Evolutionary conservation across 2,888 invertebrate species (phyloP), one percentile per base, ranked within the genome.

Genomic region (Drepanosiphum platanoidis): DNA sequence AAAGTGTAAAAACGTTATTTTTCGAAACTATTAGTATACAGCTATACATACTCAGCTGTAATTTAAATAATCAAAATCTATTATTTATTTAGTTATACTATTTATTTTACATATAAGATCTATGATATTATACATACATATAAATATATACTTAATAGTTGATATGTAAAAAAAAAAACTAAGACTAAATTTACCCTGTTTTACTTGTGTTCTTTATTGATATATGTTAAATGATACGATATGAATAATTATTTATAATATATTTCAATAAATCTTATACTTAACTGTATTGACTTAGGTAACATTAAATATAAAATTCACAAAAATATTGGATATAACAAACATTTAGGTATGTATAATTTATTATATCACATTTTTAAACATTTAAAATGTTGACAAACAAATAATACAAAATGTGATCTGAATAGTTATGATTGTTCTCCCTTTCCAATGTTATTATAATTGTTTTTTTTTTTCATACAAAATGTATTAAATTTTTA

Each of bases 311-410:
- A 64, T 27, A 64, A 8, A 64, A 64, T 64, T 64, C 27, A 64
- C 11, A 11, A n/a, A 30, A 27, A 27, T 1, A 30, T 27, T 13
- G 3, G 9, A 27, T 13, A 64, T 27, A 61, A 61, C n/a, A 64
- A 13, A 27, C 8, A 11, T 13, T 13, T 27, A n/a, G n/a, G n/a
- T 61, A 61, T 61, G 11, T 64, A 13, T 64, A 30, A 52, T 27
- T 30, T 64, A 64, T 64, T 64, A 30, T 64, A 64, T 64, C 64
- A 64, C 64, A 64, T 64, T 64, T 64, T 64, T 9, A 64, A 64
- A 64, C 30, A 2, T 3, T 1, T 61, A 11, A 27, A n/a, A 64
- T 30, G 27, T 64, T 64, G 27, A 27, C 22, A 64, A 64, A 64
- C 64, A 27, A n/a, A 27, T 64, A 61, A 27, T n/a, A 61, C n/a